Evolutionary conservation across 2,888 invertebrate species (phyloP).

Genomic region (Disparrhopalites patrizii): DNA sequence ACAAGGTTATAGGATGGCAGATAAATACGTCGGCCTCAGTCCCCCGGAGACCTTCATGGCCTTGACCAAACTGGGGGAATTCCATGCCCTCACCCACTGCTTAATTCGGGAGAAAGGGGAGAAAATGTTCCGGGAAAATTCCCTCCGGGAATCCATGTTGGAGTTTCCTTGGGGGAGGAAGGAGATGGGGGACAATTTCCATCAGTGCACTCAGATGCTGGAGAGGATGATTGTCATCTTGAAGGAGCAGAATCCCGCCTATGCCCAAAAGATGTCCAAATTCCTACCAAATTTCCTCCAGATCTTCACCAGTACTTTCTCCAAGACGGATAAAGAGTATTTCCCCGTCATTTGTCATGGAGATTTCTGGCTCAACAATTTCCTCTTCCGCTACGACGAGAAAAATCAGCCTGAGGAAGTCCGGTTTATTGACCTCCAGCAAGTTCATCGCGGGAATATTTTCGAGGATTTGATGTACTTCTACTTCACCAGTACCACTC

Average conservation of each 20-base stretch:
- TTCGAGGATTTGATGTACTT: conserved; percentile 44
- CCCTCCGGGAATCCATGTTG: background rate
- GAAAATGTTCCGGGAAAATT: conserved; percentile 23
- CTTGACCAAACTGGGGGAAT: conserved; percentile 31
- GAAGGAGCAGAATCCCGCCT: background rate
- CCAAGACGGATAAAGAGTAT: conserved; percentile 14
- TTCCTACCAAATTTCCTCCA: background rate
- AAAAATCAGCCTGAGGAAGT: conserved; percentile 25
- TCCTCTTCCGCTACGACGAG: conserved; percentile 35
- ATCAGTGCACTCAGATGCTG: background rate
- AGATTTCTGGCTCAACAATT: conserved; percentile 44
- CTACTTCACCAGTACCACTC: conserved; percentile 38
- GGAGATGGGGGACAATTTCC: conserved; percentile 3
- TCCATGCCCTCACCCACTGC: conserved; percentile 35
- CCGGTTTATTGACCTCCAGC: conserved; percentile 41
- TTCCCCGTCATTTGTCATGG: conserved; percentile 41
- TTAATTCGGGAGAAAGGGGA: conserved; percentile 27
- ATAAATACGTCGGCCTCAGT: conserved; percentile 32
- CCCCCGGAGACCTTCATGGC: conserved; percentile 23
- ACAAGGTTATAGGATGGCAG: conserved; percentile 37
- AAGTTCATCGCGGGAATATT: conserved; percentile 32
- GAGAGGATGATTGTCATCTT: conserved; percentile 4
- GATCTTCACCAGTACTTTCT: background rate
- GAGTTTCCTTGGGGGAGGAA: background rate
- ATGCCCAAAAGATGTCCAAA: conserved; percentile 13